Conservation (phyloP, 2,113 vertebrate species). For the Paralichthys olivaceus region DNA sequence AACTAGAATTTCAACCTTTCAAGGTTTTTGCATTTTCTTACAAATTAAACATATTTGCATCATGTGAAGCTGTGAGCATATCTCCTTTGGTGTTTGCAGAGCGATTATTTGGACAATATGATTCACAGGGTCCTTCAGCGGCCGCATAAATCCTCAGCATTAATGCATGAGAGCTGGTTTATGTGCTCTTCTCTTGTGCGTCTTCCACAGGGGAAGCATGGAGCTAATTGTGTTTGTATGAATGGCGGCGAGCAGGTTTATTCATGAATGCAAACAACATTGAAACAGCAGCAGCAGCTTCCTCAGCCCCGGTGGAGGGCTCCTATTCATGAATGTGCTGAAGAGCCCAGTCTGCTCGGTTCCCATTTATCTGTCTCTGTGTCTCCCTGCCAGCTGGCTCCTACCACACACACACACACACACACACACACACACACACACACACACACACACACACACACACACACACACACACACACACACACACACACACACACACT, state of each 20-base stretch:
- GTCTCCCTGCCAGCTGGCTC: slow-evolving; percentile 60
- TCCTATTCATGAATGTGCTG: slow-evolving; percentile 62
- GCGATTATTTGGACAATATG: slow-evolving; percentile 18
- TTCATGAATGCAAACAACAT: slow-evolving; percentile 69
- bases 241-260: slow-evolving; percentile 71
- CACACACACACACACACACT: slow-evolving; percentile 25
- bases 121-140: slow-evolving; percentile 31
- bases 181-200: slow-evolving; percentile 26
- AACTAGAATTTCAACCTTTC: background rate
- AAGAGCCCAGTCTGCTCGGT: slow-evolving; percentile 38
- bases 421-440: slow-evolving; percentile 31
- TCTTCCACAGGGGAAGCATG: slow-evolving; percentile 41
- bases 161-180: slow-evolving; percentile 42
- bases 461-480: slow-evolving; percentile 24
- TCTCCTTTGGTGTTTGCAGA: background rate
- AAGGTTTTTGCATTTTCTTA: slow-evolving; percentile 1
- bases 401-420: slow-evolving; percentile 22
- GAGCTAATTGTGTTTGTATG: slow-evolving; percentile 71
- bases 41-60: slow-evolving; percentile 12
- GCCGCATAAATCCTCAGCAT: slow-evolving; percentile 34
- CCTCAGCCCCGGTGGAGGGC: slow-evolving; percentile 34
- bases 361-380: slow-evolving; percentile 50
- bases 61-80: slow-evolving; percentile 5
- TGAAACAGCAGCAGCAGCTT: slow-evolving; percentile 37
- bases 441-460: slow-evolving; percentile 20